Conservation (phyloP, 2,888 invertebrate species). For the Aphodius sticticus region DNA sequence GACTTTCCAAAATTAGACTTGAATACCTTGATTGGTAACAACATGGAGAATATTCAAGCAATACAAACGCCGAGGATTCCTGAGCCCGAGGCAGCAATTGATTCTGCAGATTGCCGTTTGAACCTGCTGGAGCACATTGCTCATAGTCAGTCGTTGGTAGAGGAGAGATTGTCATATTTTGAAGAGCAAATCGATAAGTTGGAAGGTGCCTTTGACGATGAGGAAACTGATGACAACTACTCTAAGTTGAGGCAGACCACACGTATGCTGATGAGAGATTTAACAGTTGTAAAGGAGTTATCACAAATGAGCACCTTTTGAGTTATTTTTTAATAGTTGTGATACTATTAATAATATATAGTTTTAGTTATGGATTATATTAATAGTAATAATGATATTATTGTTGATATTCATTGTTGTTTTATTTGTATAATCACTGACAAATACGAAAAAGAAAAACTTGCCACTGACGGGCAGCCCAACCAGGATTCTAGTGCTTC, state of each 20-base stretch:
- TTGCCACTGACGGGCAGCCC: no score
- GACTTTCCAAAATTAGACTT: conserved; percentile 47
- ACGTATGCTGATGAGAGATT: conserved; percentile 76
- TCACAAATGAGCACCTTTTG: conserved; percentile 37
- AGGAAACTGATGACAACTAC: conserved; percentile 66
- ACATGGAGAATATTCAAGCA: conserved; percentile 41
- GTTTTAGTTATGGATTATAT: no score
- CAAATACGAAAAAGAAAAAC: no score
- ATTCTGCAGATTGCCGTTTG: conserved; percentile 78
- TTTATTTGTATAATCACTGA: no score
- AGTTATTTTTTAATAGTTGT: conserved; percentile 16
- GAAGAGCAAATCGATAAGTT: conserved; percentile 78
- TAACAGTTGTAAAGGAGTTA: conserved; percentile 67
- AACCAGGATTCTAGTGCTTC: no score
- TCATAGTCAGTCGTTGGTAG: conserved; percentile 76
- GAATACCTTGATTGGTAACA: conserved; percentile 50
- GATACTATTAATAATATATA: background rate
- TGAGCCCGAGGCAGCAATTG: conserved; percentile 84
- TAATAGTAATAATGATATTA: no score
- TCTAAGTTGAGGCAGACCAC: conserved; percentile 77
- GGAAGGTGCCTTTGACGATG: conserved; percentile 62
- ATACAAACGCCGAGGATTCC: conserved; percentile 63
- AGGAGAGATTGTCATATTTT: conserved; percentile 75
- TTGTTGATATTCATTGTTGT: no score
- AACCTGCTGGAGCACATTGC: conserved; percentile 80